These are phyloP conservation scores for Esox lucius DNA, from an alignment of 2,797 vertebrate species.

Conservation along the genomic window DNA sequence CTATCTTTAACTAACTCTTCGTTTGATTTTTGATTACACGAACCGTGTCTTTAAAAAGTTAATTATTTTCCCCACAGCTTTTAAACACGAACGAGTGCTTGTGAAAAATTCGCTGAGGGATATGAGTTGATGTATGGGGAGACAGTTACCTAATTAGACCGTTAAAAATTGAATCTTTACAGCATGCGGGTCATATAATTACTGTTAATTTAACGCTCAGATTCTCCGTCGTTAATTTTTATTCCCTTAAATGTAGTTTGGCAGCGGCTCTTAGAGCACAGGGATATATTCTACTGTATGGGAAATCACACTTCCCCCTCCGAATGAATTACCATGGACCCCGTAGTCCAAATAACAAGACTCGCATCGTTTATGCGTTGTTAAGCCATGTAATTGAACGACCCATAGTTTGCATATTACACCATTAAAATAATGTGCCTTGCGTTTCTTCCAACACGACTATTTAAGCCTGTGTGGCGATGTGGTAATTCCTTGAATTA, in stretches of 20 bases:
- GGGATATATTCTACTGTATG: slow-evolving; percentile 83
- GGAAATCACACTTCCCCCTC: slow-evolving; percentile 82
- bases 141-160: slow-evolving; percentile 96
- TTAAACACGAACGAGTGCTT: slow-evolving; percentile 71
- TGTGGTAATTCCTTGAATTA: slow-evolving; percentile 98
- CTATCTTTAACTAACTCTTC: slow-evolving; percentile 62
- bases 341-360: slow-evolving; percentile 93
- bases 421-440: slow-evolving; percentile 99
- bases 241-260: slow-evolving; percentile 97
- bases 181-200: slow-evolving; percentile 99
- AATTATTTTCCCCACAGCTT: slow-evolving; percentile 78
- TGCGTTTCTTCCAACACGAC: slow-evolving; percentile 98
- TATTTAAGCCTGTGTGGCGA: slow-evolving; percentile 94
- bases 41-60: slow-evolving; percentile 75
- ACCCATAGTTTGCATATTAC: slow-evolving; percentile 99
- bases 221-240: slow-evolving; percentile 98
- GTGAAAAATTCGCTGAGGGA: slow-evolving; percentile 86
- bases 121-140: slow-evolving; percentile 94
- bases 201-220: slow-evolving; percentile 99
- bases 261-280: slow-evolving; percentile 82
- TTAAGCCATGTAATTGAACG: slow-evolving; percentile 99
- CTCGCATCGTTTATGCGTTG: slow-evolving; percentile 98
- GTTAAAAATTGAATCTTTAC: slow-evolving; percentile 99
- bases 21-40: slow-evolving; percentile 66
- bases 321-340: slow-evolving; percentile 89